Evolutionary conservation across 1,140 invertebrate species (phyloP), one percentile per base, ranked within the genome.

Genomic region (Lerema accius): DNA sequence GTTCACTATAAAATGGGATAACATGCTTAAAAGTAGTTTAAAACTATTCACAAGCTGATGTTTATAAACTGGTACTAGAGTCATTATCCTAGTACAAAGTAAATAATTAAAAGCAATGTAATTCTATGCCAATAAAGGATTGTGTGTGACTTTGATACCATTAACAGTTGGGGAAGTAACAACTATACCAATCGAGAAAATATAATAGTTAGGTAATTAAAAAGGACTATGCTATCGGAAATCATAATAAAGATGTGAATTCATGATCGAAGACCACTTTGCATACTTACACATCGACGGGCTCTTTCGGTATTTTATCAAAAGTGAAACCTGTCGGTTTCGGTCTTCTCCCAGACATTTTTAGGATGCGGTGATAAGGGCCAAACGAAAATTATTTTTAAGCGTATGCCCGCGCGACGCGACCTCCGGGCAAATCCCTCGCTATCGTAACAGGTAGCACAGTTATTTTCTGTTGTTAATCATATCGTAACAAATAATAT

Each of bases 291-390:
- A 90, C 82, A 51, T 65, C 62, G 19, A 85, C 79, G 74, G 80
- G 79, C 56, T 81, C 80, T 63, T 80, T 75, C 35, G n/a, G n/a
- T n/a, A 65, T 73, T 9, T 68, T 66, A 51, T 80, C 76, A 43
- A 90, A 75, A 55, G 65, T 82, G 16, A 88, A 81, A 13, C 76
- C 73, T 17, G 80, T 78, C 23, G 73, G 74, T 73, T 81, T 84
- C n/a, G n/a, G n/a, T 78, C 71, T 86, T 67, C 80, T 70, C 37
- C 76, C 75, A 35, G 87, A 88, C 83, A 86, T 87, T 42, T 70
- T 73, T 35, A 43, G 42, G n/a, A 39, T 46, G 42, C 42, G 45
- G 19, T 15, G 55, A 46, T 59, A 46, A 59, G 28, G 43, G 28
- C 19, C 17, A n/a, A 14, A 37, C 16, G 35, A 9, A 50, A 67